Evolutionary conservation across 2,797 vertebrate species (phyloP), one percentile per base, ranked within the genome.

Genomic region (Sebastes diaconus): DNA sequence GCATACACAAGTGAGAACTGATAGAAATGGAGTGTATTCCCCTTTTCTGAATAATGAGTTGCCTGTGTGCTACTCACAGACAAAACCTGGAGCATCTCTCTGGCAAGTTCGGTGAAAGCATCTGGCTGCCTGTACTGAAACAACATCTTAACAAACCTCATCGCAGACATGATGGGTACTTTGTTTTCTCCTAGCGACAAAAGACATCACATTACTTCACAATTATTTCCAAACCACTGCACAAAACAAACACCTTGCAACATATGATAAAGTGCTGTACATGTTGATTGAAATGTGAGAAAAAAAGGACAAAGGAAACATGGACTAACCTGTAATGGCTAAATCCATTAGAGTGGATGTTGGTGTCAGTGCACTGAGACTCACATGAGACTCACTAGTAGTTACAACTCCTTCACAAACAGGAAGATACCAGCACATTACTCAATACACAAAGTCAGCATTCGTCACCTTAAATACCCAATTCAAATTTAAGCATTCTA

Each of bases 141-240:
- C 85, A 97, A 92, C 85, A 98, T 85, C 91, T 98, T 99, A 66
- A 95, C 81, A 90, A 99, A 98, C 91, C 94, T 97, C 87, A 98
- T 89, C 2, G 95, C 96, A 84, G 96, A 96, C 66, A 92, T 88
- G 90, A 96, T 75, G 58, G 97, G 94, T 67, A 99, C 92, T 8
- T 88, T 87, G 80, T 96, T 93, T 83, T 95, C 94, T 83, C 95
- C 97, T 98, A 79, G 27, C 5, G 68, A 89, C 50, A 87, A 27
- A 81, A 80, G 22, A 84, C 8, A 83, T 72, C 5, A 36, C 16
- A 66, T 75, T 13, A 63, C 18, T 22, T 29, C 1, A 73, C 16
- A 78, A 11, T 24, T 14, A 74, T 69, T 78, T 66, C 3, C 22
- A 73, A 22, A 67, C 3, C 3, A 36, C 1, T 58, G 39, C 20